phyloP scores from a whole-genome alignment of 2,113 vertebrate genomes.

The Speoplatyrhinus poulsoni region DNA sequence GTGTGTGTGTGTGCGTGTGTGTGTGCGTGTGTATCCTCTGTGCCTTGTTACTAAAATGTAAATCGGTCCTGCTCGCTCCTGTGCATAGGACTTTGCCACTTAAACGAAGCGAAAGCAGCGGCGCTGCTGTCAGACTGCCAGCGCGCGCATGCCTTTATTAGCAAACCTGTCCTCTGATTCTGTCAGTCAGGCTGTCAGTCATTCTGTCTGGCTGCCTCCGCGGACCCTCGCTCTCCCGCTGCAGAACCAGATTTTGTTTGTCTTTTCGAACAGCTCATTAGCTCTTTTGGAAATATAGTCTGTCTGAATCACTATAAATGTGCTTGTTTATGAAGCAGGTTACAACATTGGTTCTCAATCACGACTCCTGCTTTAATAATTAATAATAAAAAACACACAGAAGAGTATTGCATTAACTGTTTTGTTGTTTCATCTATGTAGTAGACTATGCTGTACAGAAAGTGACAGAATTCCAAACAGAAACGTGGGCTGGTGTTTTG shows the following conservation, averaged over 20 bases:
- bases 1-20: slow-evolving; percentile 12
- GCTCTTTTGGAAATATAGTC: background rate
- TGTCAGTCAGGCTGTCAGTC: background rate
- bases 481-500: no score
- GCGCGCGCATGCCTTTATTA: slow-evolving; percentile 57
- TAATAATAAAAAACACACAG: no score
- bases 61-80: slow-evolving; percentile 54
- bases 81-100: slow-evolving; percentile 40
- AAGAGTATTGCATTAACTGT: no score
- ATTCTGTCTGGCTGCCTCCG: slow-evolving; percentile 21
- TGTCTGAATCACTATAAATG: background rate
- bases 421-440: no score
- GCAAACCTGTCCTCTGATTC: slow-evolving; percentile 39
- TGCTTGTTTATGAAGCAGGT: background rate
- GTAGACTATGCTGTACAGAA: no score
- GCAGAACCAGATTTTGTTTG: background rate
- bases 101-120: slow-evolving; percentile 34
- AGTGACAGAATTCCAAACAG: no score
- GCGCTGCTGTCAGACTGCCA: slow-evolving; percentile 53
- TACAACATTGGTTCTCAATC: background rate
- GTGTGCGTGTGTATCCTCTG: slow-evolving; percentile 19
- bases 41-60: slow-evolving; percentile 69
- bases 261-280: slow-evolving; percentile 4
- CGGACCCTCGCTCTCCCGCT: background rate
- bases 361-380: background rate